Base-by-base conservation (phyloP, 1,140 invertebrate species). In the Trichonephila inaurata region DNA sequence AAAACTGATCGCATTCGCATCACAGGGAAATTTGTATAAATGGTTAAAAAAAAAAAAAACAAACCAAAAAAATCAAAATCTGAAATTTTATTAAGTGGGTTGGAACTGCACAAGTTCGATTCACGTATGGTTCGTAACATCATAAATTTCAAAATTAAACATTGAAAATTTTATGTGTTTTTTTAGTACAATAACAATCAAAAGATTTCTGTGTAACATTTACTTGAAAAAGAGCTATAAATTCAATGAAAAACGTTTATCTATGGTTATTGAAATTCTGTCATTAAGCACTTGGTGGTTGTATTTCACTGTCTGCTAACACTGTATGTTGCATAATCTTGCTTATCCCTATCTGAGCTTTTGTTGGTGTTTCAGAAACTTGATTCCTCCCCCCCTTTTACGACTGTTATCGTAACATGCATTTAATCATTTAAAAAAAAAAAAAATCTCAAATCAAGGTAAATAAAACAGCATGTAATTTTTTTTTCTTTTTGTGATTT, bases 261-360 rank as follows among this genome's bases (percentile, higher is more conserved):
- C 72, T 33, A 77, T 77, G 72, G 72, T 77, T 77, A 77, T 77
- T 28, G 28, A 77, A 77, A 77, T 77, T 77, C 72, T 77, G 72
- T 77, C 72, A 77, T 77, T 77, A 77, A 77, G 33, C 72, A 40
- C 72, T 77, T 40, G 72, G 14, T 10, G 62, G 28, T 77, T 33
- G 28, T 77, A 77, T 33, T 77, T 77, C 33, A 77, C 72, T 40
- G 72, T 40, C 72, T 77, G 72, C 72, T 40, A 77, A 77, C 72
- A 28, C 72, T 33, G 4, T 6, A 77, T 18, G 72, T 77, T 40
- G 28, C 72, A 77, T 77, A 33, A 77, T 77, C 72, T 33, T 77
- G 16, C 28, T 77, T 77, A 77, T 77, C 18, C 33, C 16, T 77
- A 77, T 77, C 72, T 33, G 28, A 77, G 33, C 72, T 77, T 51